A percentile compares a stretch with the other conserved stretches of the same genome.
Conservation (phyloP, 2,797 vertebrate species). For the Tragopan temminckii region DNA sequence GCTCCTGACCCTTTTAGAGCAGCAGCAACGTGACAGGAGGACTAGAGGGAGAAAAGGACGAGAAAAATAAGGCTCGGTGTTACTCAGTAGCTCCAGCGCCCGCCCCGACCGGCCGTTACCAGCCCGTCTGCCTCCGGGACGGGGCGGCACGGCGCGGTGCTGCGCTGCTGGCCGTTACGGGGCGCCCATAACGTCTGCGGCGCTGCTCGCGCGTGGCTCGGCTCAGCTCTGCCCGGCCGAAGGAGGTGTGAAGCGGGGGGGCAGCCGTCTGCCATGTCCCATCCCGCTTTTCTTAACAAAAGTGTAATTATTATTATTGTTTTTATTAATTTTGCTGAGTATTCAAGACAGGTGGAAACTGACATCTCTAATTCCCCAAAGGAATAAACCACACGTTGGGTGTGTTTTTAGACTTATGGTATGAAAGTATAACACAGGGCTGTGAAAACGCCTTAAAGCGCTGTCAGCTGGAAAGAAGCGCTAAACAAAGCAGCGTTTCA, state of each 20-base stretch:
- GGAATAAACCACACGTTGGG: accelerated
- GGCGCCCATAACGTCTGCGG: neutral
- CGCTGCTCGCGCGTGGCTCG: too few species aligned
- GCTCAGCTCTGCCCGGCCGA: too few species aligned
- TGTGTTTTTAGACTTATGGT: accelerated
- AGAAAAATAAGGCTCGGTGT: neutral
- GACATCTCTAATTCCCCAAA: accelerated
- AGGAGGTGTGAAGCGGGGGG: too few species aligned
- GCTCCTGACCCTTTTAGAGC: neutral
- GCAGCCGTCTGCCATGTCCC: too few species aligned
- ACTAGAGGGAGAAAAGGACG: neutral
- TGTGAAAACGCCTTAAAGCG: accelerated
- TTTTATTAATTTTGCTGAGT: too few species aligned
- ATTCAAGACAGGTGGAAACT: neutral
- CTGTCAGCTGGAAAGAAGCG: neutral
- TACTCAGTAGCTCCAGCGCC: neutral
- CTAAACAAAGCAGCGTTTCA: accelerated
- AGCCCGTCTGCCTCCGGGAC: too few species aligned
- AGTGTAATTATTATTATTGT: too few species aligned
- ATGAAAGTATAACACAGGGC: too few species aligned
- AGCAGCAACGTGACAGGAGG: neutral
- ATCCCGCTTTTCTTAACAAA: too few species aligned
- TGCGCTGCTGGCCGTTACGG: neutral
- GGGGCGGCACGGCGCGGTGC: neutral
- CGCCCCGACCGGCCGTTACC: too few species aligned